Conservation (phyloP, 2,888 invertebrate species). For the Copidosoma aretas region DNA sequence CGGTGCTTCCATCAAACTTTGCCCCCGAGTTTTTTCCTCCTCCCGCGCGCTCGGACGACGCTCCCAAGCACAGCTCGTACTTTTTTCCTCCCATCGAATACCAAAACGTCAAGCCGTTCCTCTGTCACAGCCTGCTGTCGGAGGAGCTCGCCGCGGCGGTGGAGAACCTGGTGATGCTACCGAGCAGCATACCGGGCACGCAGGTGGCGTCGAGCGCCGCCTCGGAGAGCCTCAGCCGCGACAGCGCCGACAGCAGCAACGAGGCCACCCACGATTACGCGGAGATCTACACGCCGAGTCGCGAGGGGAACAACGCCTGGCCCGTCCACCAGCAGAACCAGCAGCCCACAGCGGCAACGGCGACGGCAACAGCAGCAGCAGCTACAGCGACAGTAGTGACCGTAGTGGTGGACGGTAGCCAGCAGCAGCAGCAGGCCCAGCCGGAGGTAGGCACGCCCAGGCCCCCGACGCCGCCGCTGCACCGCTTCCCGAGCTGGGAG, state of each 20-base stretch:
- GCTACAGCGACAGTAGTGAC: not conserved
- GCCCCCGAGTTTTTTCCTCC: too few species aligned
- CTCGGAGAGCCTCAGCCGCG: conserved; percentile 64
- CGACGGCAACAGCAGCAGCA: conserved; percentile 4
- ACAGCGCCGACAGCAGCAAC: conserved; percentile 27
- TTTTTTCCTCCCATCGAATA: too few species aligned
- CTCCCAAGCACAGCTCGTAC: too few species aligned
- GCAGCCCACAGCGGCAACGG: not conserved
- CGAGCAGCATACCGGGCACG: conserved; percentile 56
- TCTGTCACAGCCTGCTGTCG: conserved; percentile 54
- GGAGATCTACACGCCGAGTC: conserved; percentile 91
- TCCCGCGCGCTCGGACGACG: too few species aligned
- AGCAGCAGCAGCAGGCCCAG: conserved; percentile 15
- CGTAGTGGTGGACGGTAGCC: too few species aligned
- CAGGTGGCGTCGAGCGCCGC: conserved; percentile 67
- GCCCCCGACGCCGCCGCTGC: conserved; percentile 89
- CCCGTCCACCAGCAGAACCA: conserved; percentile 66
- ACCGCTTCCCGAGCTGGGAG: conserved; percentile 93
- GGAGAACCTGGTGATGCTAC: conserved; percentile 66
- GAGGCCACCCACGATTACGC: conserved; percentile 85
- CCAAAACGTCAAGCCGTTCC: not conserved
- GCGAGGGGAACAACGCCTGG: conserved; percentile 68
- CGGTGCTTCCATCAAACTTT: too few species aligned
- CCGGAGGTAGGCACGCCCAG: conserved; percentile 59
- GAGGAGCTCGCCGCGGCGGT: conserved; percentile 69